A percentile compares a stretch with the other conserved stretches of the same genome.
These are phyloP conservation scores for Peromyscus polionotus DNA, from an alignment of 2,113 vertebrate species.

Conservation along the genomic window DNA sequence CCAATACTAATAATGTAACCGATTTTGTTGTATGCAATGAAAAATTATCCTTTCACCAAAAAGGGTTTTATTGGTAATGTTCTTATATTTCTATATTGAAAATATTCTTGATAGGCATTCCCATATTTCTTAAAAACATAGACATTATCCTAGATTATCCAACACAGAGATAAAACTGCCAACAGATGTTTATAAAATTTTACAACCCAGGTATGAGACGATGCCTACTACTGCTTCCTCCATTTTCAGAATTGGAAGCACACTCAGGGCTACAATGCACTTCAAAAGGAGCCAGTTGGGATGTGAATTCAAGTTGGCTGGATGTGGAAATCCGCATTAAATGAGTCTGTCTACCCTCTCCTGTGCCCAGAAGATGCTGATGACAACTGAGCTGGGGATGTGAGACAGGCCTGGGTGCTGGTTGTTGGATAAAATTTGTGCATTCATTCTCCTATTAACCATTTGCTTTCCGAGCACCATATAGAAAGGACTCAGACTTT, in stretches of 20 bases:
- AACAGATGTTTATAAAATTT: neutral
- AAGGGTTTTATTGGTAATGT: neutral
- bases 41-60: constrained; percentile 24
- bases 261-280: neutral
- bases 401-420: neutral
- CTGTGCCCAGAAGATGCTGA: fast-evolving
- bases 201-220: neutral
- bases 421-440: neutral
- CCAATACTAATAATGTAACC: neutral
- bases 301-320: neutral
- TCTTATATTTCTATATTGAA: neutral
- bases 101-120: neutral
- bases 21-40: neutral
- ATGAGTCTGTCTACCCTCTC: neutral
- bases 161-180: neutral
- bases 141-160: neutral
- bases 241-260: constrained; percentile 2
- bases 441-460: neutral
- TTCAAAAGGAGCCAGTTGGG: neutral
- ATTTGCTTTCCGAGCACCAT: neutral
- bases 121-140: neutral
- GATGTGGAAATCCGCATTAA: neutral
- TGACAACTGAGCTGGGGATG: neutral
- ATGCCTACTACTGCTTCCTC: neutral
- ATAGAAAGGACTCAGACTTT: neutral